These are phyloP conservation scores for Saccostrea echinata DNA, from an alignment of 1,140 invertebrate species.

Conservation along the genomic window DNA sequence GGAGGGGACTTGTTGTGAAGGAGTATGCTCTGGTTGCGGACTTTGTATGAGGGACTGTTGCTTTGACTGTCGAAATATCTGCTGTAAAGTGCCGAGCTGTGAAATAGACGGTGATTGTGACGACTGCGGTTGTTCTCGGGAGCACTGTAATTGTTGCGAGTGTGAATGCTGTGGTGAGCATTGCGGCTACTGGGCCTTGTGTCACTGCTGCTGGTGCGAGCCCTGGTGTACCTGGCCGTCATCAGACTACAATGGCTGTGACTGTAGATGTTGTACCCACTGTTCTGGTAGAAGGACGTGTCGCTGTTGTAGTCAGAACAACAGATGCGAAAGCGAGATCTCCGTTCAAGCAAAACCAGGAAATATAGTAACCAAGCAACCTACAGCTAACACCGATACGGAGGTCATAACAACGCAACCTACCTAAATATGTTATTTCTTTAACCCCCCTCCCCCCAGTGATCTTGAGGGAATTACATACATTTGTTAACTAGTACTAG, in stretches of 20 bases:
- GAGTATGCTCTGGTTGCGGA: not conserved
- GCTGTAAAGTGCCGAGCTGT: not conserved
- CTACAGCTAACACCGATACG: not conserved
- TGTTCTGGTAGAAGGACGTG: not conserved
- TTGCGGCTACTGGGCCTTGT: not conserved
- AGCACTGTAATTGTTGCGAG: not conserved
- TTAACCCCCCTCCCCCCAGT: no score
- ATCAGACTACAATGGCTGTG: not conserved
- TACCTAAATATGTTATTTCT: no score
- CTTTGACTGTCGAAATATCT: slow-evolving; percentile 29
- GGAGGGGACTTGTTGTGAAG: not conserved
- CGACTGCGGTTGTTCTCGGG: not conserved
- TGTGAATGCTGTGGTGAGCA: not conserved
- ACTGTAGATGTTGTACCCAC: not conserved
- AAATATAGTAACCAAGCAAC: not conserved
- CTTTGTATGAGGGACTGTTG: slow-evolving; percentile 2
- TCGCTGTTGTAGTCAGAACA: not conserved
- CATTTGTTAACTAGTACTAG: no score
- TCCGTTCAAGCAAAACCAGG: not conserved
- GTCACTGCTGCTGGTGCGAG: not conserved
- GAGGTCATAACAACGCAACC: not conserved
- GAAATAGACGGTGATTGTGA: not conserved
- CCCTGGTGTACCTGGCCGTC: slow-evolving; percentile 9
- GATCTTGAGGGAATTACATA: no score
- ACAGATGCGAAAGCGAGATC: slow-evolving; percentile 4